Evolutionary conservation across 2,888 invertebrate species (phyloP).

Genomic region (Lasioglossum leucozonium): DNA sequence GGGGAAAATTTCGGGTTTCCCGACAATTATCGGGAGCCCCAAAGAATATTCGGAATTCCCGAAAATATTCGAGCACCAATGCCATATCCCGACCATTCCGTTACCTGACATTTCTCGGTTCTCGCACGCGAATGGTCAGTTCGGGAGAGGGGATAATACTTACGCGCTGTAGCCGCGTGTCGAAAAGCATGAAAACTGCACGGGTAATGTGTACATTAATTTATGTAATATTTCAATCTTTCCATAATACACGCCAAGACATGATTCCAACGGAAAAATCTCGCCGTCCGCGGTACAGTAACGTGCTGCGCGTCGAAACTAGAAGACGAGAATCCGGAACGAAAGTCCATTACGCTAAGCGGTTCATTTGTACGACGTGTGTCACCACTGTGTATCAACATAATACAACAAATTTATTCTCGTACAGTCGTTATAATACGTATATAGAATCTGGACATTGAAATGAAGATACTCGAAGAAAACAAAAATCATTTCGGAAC

Average conservation of each 20-base stretch:
- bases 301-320: conserved; percentile 44
- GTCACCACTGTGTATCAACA: conserved; percentile 36
- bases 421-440: conserved; percentile 36
- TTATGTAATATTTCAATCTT: conserved; percentile 60
- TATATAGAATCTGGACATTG: conserved; percentile 31
- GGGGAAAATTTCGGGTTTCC: no score
- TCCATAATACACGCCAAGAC: conserved; percentile 56
- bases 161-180: not conserved
- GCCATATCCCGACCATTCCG: no score
- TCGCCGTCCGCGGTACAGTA: conserved; percentile 42
- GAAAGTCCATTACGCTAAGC: conserved; percentile 41
- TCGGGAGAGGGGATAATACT: not conserved
- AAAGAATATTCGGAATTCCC: no score
- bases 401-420: conserved; percentile 50
- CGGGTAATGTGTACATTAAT: conserved; percentile 56
- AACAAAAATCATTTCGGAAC: conserved; percentile 41
- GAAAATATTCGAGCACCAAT: no score
- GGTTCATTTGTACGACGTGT: conserved; percentile 28
- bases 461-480: conserved; percentile 30
- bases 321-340: conserved; percentile 32
- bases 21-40: no score
- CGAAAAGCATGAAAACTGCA: conserved; percentile 29
- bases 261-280: conserved; percentile 43
- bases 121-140: no score
- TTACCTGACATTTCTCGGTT: no score